Percentiles rank a stretch among this genome's conserved stretches.
Evolutionary conservation across 2,797 vertebrate species (phyloP).

Genomic region (Macroramphosus scolopax): DNA sequence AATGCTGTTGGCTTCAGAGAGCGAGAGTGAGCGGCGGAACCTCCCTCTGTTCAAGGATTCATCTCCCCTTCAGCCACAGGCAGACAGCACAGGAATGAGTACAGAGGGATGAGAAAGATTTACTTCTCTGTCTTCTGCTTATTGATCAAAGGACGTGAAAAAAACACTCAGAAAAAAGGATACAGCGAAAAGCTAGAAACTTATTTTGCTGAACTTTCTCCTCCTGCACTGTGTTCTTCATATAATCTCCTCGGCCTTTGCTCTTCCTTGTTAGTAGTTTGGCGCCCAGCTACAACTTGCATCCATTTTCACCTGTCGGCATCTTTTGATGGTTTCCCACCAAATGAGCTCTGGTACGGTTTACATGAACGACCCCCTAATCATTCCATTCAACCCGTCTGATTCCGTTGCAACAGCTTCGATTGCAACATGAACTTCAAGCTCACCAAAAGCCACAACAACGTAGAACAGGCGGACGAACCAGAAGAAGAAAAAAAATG

Average conservation of each 20-base stretch:
- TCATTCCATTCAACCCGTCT: too few species aligned
- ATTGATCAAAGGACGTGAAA: slow-evolving; percentile 67
- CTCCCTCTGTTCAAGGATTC: slow-evolving; percentile 68
- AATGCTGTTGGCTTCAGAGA: slow-evolving; percentile 68
- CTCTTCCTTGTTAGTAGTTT: neutral
- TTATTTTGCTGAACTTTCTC: slow-evolving; percentile 53
- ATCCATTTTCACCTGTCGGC: slow-evolving; percentile 3
- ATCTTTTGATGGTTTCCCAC: neutral
- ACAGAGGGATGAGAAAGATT: slow-evolving; percentile 64
- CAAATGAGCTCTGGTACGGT: too few species aligned
- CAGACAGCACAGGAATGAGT: slow-evolving; percentile 59
- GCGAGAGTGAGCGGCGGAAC: slow-evolving; percentile 54
- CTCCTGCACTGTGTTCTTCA: slow-evolving; percentile 24
- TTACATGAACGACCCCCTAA: too few species aligned
- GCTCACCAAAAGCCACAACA: too few species aligned
- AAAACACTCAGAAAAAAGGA: slow-evolving; percentile 32
- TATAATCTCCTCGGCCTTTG: slow-evolving; percentile 9
- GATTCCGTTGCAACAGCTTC: too few species aligned
- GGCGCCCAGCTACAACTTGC: too few species aligned
- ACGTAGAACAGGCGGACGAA: too few species aligned
- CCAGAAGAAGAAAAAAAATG: too few species aligned
- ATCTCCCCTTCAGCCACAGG: slow-evolving; percentile 69
- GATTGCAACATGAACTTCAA: too few species aligned
- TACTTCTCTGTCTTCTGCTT: slow-evolving; percentile 63
- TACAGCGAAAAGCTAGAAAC: slow-evolving; percentile 42